Evolutionary conservation across 2,888 invertebrate species (phyloP).

Genomic region (Epiblema foenella): DNA sequence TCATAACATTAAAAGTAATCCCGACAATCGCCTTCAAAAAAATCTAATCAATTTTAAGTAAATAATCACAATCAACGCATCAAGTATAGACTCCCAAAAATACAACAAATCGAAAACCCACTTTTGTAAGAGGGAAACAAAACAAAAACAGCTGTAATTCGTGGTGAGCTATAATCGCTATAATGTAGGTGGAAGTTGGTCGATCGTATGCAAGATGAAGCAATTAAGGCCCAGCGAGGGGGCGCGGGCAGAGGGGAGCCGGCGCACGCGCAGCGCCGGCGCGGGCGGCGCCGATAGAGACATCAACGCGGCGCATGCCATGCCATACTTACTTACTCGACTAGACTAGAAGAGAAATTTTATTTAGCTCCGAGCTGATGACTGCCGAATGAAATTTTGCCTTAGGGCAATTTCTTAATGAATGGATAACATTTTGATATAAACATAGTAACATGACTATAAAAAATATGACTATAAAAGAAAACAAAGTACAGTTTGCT

Average conservation of each 20-base stretch:
- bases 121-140: slow-evolving; percentile 49
- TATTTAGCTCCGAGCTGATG: slow-evolving; percentile 39
- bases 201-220: slow-evolving; percentile 81
- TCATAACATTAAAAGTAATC: neutral
- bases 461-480: neutral
- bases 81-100: neutral
- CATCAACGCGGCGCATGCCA: slow-evolving; percentile 72
- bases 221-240: slow-evolving; percentile 80
- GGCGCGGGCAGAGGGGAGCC: slow-evolving; percentile 56
- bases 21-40: neutral
- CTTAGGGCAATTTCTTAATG: neutral
- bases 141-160: slow-evolving; percentile 65
- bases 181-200: slow-evolving; percentile 71
- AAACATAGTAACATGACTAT: neutral
- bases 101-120: slow-evolving; percentile 21
- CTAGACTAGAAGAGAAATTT: slow-evolving; percentile 53
- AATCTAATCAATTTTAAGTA: slow-evolving; percentile 9
- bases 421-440: neutral
- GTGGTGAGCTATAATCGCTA: slow-evolving; percentile 67
- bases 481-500: neutral
- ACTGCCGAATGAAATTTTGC: slow-evolving; percentile 32
- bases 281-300: slow-evolving; percentile 78
- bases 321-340: slow-evolving; percentile 52
- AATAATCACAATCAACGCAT: slow-evolving; percentile 4
- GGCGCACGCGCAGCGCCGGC: slow-evolving; percentile 71